These are phyloP conservation scores for Temnopleurus reevesii DNA, from an alignment of 53 echinoderm and acorn worm species.

Conservation along the genomic window DNA sequence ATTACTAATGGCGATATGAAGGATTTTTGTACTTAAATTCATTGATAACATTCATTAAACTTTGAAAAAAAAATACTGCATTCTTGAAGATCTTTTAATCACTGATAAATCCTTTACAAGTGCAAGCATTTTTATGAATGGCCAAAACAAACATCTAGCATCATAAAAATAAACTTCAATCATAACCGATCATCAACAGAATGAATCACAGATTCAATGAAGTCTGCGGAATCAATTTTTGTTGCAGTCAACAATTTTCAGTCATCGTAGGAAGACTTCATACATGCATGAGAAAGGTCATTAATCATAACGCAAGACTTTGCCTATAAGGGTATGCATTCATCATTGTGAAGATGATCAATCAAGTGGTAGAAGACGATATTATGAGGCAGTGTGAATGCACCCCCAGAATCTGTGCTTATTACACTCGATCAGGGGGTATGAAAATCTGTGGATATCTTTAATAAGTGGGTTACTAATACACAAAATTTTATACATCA, in stretches of 20 bases:
- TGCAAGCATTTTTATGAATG: slow-evolving; percentile 25
- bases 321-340: slow-evolving; percentile 21
- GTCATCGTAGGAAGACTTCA: background rate
- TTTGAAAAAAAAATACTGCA: too few relatives aligned
- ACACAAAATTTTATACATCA: too few relatives aligned
- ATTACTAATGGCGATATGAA: too few relatives aligned
- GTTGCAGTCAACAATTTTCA: background rate
- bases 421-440: too few relatives aligned
- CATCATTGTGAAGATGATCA: slow-evolving; percentile 33
- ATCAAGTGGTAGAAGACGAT: background rate
- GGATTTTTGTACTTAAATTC: too few relatives aligned
- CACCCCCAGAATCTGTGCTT: too few relatives aligned
- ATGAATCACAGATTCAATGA: background rate
- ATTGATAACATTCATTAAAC: too few relatives aligned
- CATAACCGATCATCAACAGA: background rate
- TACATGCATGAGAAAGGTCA: slow-evolving; percentile 24
- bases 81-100: too few relatives aligned
- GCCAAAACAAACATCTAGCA: background rate
- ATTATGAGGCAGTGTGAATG: background rate
- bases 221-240: background rate
- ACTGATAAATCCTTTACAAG: too few relatives aligned
- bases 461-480: too few relatives aligned
- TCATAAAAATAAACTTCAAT: background rate
- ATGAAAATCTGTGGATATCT: too few relatives aligned
- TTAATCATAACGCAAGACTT: slow-evolving; percentile 36